Evolutionary conservation across 2,113 vertebrate genomes (phyloP).

Genomic region (Zapus hudsonius): DNA sequence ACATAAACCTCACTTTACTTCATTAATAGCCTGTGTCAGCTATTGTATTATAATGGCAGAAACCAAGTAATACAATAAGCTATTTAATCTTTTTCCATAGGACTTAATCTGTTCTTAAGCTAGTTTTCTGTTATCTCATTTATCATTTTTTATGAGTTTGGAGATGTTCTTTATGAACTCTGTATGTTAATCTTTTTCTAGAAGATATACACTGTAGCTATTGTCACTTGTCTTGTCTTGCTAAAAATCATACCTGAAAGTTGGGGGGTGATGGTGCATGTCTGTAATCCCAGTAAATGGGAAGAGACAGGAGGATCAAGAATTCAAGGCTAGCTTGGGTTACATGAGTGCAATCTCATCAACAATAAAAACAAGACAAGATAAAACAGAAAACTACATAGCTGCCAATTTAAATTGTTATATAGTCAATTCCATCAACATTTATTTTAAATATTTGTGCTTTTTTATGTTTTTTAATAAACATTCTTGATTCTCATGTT

Average conservation of each 20-base stretch:
- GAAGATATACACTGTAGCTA: background rate
- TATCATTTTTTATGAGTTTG: background rate
- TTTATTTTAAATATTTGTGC: background rate
- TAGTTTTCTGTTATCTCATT: background rate
- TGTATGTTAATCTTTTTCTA: background rate
- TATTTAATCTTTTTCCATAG: background rate
- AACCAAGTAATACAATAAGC: background rate
- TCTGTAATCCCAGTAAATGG: background rate
- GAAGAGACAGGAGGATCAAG: background rate
- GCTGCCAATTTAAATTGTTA: background rate
- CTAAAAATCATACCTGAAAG: background rate
- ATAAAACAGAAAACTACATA: background rate
- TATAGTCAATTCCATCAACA: background rate
- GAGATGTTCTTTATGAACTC: background rate
- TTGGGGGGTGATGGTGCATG: no score
- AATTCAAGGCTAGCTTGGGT: background rate
- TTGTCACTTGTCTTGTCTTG: background rate
- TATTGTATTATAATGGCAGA: background rate
- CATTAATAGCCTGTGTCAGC: background rate
- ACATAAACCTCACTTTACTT: background rate
- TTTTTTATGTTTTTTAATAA: background rate
- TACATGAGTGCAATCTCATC: background rate
- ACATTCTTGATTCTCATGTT: background rate
- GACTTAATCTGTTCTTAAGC: background rate
- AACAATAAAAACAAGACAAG: background rate